Percentiles rank a stretch among this genome's conserved stretches.
These are phyloP conservation scores for Pterobdella sp. DNA, from an alignment of 2,888 invertebrate genomes.

Conservation along the genomic window DNA sequence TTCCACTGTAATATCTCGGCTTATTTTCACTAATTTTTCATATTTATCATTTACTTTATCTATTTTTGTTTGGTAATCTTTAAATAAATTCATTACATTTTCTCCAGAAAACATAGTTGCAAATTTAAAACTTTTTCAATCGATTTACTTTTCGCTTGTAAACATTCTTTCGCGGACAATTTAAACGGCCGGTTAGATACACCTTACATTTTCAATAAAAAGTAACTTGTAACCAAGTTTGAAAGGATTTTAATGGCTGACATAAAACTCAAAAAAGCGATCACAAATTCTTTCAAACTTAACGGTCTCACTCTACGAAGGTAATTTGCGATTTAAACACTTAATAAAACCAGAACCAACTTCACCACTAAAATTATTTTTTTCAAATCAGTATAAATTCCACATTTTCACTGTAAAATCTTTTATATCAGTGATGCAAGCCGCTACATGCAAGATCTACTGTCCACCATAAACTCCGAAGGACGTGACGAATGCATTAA, in stretches of 20 bases:
- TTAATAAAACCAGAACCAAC: background rate
- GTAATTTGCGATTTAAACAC: conserved; percentile 21
- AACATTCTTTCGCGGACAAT: conserved; percentile 13
- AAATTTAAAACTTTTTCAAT: conserved; percentile 26
- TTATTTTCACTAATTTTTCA: conserved; percentile 72
- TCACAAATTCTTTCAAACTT: conserved; percentile 45
- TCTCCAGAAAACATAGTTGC: background rate
- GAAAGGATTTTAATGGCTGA: conserved; percentile 29
- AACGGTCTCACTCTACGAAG: conserved; percentile 45
- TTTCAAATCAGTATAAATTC: background rate
- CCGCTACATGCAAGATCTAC: conserved; percentile 64
- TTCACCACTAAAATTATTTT: too few relatives aligned
- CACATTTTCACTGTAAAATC: background rate
- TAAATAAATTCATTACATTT: background rate
- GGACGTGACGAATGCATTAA: conserved; percentile 67
- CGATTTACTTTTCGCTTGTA: conserved; percentile 3
- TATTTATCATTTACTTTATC: conserved; percentile 73
- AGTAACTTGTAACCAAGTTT: background rate
- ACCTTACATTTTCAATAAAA: background rate
- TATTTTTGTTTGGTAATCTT: conserved; percentile 51
- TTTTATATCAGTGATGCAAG: conserved; percentile 59
- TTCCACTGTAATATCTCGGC: conserved; percentile 77
- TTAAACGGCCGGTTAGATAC: background rate
- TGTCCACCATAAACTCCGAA: conserved; percentile 57
- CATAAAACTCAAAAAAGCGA: conserved; percentile 41